Percentiles rank a stretch among this genome's conserved stretches.
These are phyloP conservation scores for Chauna torquata DNA, from an alignment of 2,113 vertebrate species.

Conservation along the genomic window DNA sequence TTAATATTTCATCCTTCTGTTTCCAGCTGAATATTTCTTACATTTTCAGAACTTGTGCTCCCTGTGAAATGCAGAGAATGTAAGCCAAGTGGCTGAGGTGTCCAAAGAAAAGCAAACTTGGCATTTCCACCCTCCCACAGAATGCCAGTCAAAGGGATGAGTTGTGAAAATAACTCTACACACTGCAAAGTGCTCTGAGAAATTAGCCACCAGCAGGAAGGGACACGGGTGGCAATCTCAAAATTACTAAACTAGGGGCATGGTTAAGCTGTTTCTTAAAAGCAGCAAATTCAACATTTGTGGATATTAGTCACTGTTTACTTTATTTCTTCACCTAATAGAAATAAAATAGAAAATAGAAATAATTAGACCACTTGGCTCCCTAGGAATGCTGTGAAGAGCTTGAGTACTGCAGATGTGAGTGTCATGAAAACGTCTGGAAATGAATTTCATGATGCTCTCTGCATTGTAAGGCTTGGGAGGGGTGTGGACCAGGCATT, in stretches of 20 bases:
- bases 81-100: neutral
- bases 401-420: neutral
- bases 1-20: neutral
- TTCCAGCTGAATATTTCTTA: neutral
- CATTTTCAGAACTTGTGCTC: neutral
- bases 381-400: neutral
- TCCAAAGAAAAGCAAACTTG: neutral
- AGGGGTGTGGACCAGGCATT: neutral
- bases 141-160: neutral
- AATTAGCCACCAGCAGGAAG: neutral
- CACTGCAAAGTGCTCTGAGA: neutral
- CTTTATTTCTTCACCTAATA: neutral
- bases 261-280: neutral
- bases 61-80: neutral
- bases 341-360: neutral
- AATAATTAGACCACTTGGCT: neutral
- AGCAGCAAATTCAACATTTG: neutral
- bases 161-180: neutral
- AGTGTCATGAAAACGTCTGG: neutral
- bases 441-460: neutral
- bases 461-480: neutral
- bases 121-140: neutral
- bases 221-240: neutral
- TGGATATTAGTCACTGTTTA: neutral
- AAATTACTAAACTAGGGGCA: neutral